phyloP scores from a whole-genome alignment of 1,140 invertebrate genomes.

The Galendromus occidentalis region DNA sequence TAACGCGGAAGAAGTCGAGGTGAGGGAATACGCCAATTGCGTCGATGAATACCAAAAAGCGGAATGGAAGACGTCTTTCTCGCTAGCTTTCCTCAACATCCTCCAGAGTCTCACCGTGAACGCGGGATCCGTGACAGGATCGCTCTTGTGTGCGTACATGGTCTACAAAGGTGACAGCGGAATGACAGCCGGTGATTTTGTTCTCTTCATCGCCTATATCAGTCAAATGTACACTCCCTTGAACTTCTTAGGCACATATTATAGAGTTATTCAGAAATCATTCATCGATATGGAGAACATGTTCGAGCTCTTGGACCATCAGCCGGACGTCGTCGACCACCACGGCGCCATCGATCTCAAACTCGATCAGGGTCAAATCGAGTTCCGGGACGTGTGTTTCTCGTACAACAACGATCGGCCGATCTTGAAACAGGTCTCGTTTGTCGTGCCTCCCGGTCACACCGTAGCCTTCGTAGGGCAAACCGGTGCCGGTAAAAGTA shows the following conservation, averaged over 20 bases:
- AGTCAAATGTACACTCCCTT: constrained; percentile 83
- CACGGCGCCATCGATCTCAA: constrained; percentile 48
- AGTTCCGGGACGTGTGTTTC: constrained; percentile 74
- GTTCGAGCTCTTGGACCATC: constrained; percentile 75
- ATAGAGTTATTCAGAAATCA: constrained; percentile 86
- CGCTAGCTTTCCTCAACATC: constrained; percentile 68
- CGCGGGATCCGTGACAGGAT: constrained; percentile 58
- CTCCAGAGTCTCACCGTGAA: constrained; percentile 77
- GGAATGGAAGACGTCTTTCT: constrained; percentile 65
- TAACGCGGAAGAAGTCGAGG: constrained; percentile 73
- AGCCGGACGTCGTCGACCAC: constrained; percentile 56
- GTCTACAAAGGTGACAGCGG: constrained; percentile 41
- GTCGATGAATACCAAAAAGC: constrained; percentile 49
- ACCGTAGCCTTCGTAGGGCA: constrained; percentile 73
- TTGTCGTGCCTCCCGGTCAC: constrained; percentile 63
- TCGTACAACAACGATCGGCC: constrained; percentile 57
- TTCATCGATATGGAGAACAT: constrained; percentile 99
- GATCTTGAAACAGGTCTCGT: constrained; percentile 64
- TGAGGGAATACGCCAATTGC: constrained; percentile 53
- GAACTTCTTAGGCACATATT: constrained; percentile 96
- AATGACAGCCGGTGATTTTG: constrained; percentile 78
- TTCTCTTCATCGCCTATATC: constrained; percentile 83
- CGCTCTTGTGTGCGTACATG: constrained; percentile 64
- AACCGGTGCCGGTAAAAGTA: constrained; percentile 79
- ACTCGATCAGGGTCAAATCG: constrained; percentile 51